Evolutionary conservation across 2,113 vertebrate genomes (phyloP), one percentile per base, ranked within the genome.

Genomic region (Chauna torquata): DNA sequence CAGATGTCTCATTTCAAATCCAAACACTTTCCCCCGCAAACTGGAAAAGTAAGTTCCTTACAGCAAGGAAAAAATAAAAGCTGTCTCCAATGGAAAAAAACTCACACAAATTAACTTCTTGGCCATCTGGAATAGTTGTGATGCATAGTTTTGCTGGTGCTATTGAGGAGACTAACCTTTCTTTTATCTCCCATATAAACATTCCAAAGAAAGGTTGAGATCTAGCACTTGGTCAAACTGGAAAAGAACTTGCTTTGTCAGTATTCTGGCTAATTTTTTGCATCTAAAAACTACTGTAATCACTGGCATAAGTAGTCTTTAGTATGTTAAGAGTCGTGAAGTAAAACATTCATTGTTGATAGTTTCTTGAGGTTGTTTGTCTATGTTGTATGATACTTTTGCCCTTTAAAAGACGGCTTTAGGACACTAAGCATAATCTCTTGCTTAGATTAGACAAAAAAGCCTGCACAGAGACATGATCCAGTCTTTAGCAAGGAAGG

Each of bases 1-100:
- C 86, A 92, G 82, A 90, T 78, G 71, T 68, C 61, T 92, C 55
- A n/a, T 87, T 92, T 82, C 61, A 83, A 90, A 92, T 79, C 61
- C 82, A 87, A 83, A 78, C 36, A 42, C 28, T 86, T 79, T 66
- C 78, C 66, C 78, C 66, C 8, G 0, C 72, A 74, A 87, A 79
- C 40, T 83, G 83, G 83, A 62, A 79, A 87, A 94, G 58, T 64
- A 40, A 83, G 49, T 88, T 84, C 44, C 68, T 74, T 86, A 74
- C 0, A 3, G 59, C 49, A 74, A 69, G 65, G 71, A 47, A 90
- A 81, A 86, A 68, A 71, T 62, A 82, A 79, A 82, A 79, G 49
- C 72, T 79, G 61, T 45, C 44, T 87, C 77, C 61, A 64, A 12
- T 79, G 82, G 87, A 62, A 86, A 78, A 92, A 88, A 52, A 4